Base-by-base conservation (phyloP, 2,797 vertebrate genomes). In the Cephalopachus bancanus region DNA sequence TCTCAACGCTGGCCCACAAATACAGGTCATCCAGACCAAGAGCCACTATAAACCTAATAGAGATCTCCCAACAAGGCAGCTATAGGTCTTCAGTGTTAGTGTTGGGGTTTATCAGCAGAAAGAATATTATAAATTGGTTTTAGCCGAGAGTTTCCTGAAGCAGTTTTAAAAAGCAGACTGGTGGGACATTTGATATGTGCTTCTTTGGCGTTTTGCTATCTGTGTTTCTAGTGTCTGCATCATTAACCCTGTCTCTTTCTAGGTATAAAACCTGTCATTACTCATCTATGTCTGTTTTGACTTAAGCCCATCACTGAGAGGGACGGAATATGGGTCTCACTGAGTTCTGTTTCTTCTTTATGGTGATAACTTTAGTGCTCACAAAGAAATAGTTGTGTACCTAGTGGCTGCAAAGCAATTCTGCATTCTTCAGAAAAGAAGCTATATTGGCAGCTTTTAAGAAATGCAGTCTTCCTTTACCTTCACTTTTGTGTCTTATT, bases 211-310 rank as follows among this genome's bases (percentile, higher is more conserved):
- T 85, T 93, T 96, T 91, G 53, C 17, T 88, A 57, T 97, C 60
- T 89, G 49, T 93, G 51, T 89, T 78, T 93, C 74, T 81, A 65
- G 79, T 89, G 37, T 94, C 65, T 85, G 57, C 44, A 55, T 95
- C 90, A 94, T 87, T 91, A 94, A 88, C 95, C 44, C 67, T 88
- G 33, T 94, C 59, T 94, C 53, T 94, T 71, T 87, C 33, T 89
- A 65, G 26, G 12, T 71, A 93, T 96, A 85, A 57, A 74, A 37
- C 67, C 30, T 88, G 28, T 93, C 59, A 92, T 95, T 83, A 44
- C 30, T 84, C 57, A 96, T 76, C 49, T 85, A 9, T 95, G 49
- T 95, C 74, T 96, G 14, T 97, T 97, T 88, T 71, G 10, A 91
- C 67, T 83, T 84, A 79, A 93, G 75, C 72, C 5, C 16, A 44